These are phyloP conservation scores for Eleutherodactylus coqui DNA, from an alignment of 2,797 vertebrate genomes.

Conservation along the genomic window DNA sequence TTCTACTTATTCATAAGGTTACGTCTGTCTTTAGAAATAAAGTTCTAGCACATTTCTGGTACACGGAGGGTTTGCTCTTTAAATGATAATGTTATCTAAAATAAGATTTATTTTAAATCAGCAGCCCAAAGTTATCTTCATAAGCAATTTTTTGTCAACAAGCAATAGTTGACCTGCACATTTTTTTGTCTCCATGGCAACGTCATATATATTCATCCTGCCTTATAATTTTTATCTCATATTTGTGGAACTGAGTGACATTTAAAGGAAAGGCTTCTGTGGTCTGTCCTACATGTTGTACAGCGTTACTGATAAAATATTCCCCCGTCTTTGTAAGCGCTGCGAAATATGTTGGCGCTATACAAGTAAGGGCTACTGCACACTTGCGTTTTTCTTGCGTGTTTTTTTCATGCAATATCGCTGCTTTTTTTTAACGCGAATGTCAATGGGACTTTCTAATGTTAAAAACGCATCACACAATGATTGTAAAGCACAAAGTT, in stretches of 20 bases:
- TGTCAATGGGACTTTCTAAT: too few relatives aligned
- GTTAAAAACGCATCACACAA: too few relatives aligned
- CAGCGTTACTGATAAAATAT: background rate
- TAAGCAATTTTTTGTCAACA: background rate
- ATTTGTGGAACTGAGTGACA: slow-evolving; percentile 1
- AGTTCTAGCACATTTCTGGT: background rate
- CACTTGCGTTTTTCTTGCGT: too few relatives aligned
- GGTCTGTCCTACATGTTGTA: background rate
- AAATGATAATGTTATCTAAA: background rate
- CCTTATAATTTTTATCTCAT: background rate
- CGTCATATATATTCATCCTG: background rate
- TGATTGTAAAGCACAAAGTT: too few relatives aligned
- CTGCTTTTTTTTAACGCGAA: too few relatives aligned
- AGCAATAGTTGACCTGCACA: background rate
- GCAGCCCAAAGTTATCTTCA: background rate
- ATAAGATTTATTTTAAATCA: background rate
- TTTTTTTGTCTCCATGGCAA: slow-evolving; percentile 18
- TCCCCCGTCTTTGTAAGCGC: too few relatives aligned
- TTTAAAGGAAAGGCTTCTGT: background rate
- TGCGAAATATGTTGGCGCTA: too few relatives aligned
- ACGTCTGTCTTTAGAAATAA: too few relatives aligned
- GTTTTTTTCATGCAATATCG: too few relatives aligned
- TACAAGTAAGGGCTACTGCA: too few relatives aligned
- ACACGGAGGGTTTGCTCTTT: background rate
- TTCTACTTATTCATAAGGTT: too few relatives aligned